Evolutionary conservation across 2,113 vertebrate species (phyloP).

Genomic region (Aptenodytes forsteri): DNA sequence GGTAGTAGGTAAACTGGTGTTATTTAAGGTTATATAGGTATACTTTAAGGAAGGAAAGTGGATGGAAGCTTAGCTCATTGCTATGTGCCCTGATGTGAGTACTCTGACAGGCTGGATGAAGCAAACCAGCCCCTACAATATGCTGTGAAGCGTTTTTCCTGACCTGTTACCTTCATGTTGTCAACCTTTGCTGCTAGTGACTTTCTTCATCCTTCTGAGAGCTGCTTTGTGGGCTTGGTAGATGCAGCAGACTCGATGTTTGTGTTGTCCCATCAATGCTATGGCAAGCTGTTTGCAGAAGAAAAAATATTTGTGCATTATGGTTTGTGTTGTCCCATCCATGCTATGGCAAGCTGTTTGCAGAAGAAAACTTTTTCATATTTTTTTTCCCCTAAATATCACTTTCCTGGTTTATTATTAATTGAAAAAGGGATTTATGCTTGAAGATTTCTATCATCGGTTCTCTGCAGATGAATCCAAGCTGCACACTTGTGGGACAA

Average conservation of each 20-base stretch:
- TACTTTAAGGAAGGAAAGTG: neutral
- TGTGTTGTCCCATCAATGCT: neutral
- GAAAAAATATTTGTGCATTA: neutral
- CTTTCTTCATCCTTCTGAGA: neutral
- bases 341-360: neutral
- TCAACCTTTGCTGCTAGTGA: neutral
- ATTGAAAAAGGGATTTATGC: neutral
- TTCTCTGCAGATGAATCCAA: neutral
- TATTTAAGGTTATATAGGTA: neutral
- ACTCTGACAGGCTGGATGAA: neutral
- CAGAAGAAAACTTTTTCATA: neutral
- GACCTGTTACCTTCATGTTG: neutral
- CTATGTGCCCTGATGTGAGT: rapidly evolving
- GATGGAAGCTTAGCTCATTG: rapidly evolving
- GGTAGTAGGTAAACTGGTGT: rapidly evolving
- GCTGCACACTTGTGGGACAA: rapidly evolving
- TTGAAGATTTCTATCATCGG: neutral
- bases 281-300: neutral
- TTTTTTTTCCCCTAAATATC: neutral
- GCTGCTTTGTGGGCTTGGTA: neutral
- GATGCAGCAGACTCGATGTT: neutral
- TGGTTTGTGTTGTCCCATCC: neutral
- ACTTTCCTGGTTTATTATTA: neutral
- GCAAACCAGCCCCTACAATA: rapidly evolving
- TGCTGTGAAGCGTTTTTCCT: rapidly evolving